phyloP scores from a whole-genome alignment of 2,797 vertebrate genomes.

The Masticophis lateralis region DNA sequence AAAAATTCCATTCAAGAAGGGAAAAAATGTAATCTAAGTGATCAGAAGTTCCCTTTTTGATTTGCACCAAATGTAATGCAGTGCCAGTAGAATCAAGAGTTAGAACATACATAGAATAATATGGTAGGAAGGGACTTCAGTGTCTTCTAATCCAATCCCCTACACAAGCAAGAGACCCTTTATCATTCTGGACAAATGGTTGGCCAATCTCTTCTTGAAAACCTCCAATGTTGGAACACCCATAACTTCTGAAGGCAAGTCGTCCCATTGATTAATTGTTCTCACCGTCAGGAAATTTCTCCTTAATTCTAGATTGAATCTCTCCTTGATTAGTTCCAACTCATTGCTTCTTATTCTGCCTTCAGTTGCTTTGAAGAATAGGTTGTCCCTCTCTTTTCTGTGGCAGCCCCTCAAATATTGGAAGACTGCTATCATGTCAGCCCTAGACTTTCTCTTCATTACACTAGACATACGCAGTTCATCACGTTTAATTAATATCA shows the following conservation, averaged over 20 bases:
- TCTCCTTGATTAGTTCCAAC: not conserved
- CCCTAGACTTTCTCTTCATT: not conserved
- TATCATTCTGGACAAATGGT: not conserved
- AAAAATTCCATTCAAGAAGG: conserved; percentile 6
- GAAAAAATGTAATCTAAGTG: conserved; percentile 10
- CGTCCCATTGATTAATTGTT: not conserved
- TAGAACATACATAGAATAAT: not conserved
- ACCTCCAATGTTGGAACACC: not conserved
- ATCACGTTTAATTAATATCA: not conserved
- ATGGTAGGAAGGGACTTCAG: not conserved
- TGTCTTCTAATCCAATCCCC: not conserved
- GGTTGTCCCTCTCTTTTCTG: not conserved
- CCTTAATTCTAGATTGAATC: not conserved
- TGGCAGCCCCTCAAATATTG: not conserved
- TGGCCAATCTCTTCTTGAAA: not conserved
- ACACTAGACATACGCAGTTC: not conserved
- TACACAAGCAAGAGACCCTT: not conserved
- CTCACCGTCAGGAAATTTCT: not conserved
- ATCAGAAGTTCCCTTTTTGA: conserved; percentile 10
- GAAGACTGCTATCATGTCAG: not conserved
- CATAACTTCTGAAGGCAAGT: not conserved
- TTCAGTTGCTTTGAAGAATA: not conserved
- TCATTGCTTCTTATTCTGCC: not conserved
- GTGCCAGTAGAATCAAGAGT: not conserved
- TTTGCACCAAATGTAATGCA: not conserved